Evolutionary conservation across 2,113 vertebrate species (phyloP).

Genomic region (Leptodactylus fuscus): DNA sequence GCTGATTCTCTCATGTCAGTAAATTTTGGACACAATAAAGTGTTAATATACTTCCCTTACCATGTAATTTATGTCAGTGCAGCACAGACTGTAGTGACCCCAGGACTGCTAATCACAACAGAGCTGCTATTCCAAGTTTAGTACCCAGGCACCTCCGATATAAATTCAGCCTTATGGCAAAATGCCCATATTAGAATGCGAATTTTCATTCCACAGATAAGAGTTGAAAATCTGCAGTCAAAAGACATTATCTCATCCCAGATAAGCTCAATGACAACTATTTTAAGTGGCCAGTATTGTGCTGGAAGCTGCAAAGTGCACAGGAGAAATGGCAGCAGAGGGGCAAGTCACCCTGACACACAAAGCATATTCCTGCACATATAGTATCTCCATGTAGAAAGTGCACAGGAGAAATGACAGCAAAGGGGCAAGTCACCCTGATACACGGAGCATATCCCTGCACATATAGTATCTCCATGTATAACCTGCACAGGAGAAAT

Average conservation of each 20-base stretch:
- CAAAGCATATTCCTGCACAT: background rate
- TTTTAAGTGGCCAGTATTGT: constrained; percentile 31
- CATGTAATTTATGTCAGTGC: constrained; percentile 19
- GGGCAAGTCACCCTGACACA: constrained; percentile 8
- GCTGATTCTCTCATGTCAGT: no score
- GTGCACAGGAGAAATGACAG: no score
- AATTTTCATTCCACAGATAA: background rate
- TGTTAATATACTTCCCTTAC: no score
- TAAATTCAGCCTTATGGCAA: constrained; percentile 13
- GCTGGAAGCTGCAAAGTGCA: background rate
- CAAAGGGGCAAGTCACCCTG: no score
- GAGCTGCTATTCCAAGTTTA: background rate
- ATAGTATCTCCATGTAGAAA: no score
- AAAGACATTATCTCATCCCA: constrained; percentile 26
- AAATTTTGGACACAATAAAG: no score
- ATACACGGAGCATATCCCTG: no score
- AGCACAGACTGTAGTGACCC: background rate
- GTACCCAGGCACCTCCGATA: background rate
- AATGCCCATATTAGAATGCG: background rate
- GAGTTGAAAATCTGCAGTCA: constrained; percentile 9
- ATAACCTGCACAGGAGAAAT: no score
- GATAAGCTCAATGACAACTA: constrained; percentile 29
- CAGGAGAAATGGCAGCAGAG: constrained; percentile 8
- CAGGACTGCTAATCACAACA: background rate
- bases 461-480: no score